Evolutionary conservation across 92 coral and sea anemone species (phyloP).

Genomic region (Phenganax marumi): DNA sequence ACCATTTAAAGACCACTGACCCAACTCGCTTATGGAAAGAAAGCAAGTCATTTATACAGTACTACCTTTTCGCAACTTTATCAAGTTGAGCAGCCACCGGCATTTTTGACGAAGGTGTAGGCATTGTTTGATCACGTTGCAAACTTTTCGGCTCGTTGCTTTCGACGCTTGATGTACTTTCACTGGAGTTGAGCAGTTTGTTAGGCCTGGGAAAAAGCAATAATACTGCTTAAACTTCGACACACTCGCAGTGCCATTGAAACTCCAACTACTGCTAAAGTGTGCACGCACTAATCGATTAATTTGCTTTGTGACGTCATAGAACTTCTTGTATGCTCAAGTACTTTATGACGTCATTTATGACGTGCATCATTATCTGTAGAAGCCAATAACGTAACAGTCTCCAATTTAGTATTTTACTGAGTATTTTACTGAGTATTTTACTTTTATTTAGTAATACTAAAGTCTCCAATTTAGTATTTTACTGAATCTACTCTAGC

Average conservation of each 20-base stretch:
- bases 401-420: too few species aligned
- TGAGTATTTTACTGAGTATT: too few species aligned
- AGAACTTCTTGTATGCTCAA: neutral
- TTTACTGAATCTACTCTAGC: too few species aligned
- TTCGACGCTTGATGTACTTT: constrained; percentile 40
- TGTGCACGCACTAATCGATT: neutral
- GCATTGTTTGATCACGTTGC: neutral
- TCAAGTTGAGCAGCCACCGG: constrained; percentile 6
- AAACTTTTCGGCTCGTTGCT: constrained; percentile 36
- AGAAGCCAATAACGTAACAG: neutral
- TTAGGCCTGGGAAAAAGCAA: constrained; percentile 22
- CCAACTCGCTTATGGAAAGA: neutral
- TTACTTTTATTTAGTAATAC: too few species aligned
- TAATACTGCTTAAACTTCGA: neutral
- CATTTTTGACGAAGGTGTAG: constrained; percentile 19
- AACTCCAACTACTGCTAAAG: neutral
- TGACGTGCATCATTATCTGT: neutral
- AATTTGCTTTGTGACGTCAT: constrained; percentile 19
- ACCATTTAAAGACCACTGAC: constrained; percentile 25
- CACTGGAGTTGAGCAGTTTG: constrained; percentile 24
- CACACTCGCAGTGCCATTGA: neutral
- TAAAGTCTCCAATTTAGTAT: too few species aligned
- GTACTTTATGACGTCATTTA: neutral
- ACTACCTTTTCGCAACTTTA: constrained; percentile 34
- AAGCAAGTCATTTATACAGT: too few species aligned